Percentiles rank a stretch among this genome's conserved stretches.
phyloP scores from a whole-genome alignment of 2,888 invertebrate genomes.

The Tachina lurida region DNA sequence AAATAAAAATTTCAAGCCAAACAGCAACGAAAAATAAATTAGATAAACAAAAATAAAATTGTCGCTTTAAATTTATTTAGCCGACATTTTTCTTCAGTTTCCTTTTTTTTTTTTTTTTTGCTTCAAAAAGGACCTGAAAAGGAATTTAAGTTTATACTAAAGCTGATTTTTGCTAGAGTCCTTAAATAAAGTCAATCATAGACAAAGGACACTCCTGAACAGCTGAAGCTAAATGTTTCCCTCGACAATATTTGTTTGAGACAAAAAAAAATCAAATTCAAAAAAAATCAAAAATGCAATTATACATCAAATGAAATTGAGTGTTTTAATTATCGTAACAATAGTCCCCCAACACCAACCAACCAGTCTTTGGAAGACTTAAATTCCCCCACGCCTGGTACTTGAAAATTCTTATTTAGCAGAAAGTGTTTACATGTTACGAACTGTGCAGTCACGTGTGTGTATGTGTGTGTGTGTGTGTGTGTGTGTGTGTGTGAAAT shows the following conservation, averaged over 20 bases:
- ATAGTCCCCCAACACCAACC: background rate
- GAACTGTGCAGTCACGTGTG: background rate
- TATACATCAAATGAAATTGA: conserved; percentile 36
- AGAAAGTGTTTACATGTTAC: background rate
- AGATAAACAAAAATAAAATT: conserved; percentile 48
- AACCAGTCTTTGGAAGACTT: background rate
- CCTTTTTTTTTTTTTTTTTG: background rate
- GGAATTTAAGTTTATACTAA: background rate
- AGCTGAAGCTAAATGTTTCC: too few species aligned
- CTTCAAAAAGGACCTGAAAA: background rate
- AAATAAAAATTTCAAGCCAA: conserved; percentile 62
- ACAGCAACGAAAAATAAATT: conserved; percentile 26
- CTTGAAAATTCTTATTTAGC: background rate
- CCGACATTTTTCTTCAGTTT: background rate
- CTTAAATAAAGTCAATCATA: too few species aligned
- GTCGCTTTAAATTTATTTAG: conserved; percentile 21
- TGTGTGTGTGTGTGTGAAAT: background rate
- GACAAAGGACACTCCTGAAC: too few species aligned
- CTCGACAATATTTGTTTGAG: too few species aligned
- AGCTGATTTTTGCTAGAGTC: background rate
- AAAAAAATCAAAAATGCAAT: background rate
- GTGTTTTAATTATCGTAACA: conserved; percentile 51
- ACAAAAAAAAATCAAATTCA: background rate
- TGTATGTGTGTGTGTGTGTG: background rate
- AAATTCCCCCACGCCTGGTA: background rate